A percentile compares a stretch with the other conserved stretches of the same genome.
Conservation (phyloP, 2,797 vertebrate genomes). For the Enteromius viviparus region DNA sequence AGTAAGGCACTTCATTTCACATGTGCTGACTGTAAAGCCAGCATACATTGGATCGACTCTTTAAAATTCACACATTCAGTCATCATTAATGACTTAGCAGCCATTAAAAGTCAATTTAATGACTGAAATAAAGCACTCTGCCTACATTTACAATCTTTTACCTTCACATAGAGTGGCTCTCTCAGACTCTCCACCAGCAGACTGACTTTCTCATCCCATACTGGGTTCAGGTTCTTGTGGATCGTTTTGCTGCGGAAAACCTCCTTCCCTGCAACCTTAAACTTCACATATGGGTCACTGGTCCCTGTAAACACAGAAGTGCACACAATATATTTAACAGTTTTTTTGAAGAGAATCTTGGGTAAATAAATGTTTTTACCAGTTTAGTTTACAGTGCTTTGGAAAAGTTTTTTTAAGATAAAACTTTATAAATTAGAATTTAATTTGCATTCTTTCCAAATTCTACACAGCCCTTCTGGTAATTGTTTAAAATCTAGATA, state of each 20-base stretch:
- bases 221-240: slow-evolving; percentile 94
- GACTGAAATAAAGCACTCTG: not conserved
- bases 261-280: slow-evolving; percentile 93
- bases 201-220: slow-evolving; percentile 90
- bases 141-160: slow-evolving; percentile 64
- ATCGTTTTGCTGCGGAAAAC: slow-evolving; percentile 96
- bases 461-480: not conserved
- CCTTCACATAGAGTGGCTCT: slow-evolving; percentile 92
- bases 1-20: slow-evolving; percentile 2
- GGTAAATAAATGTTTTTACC: not conserved
- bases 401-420: not conserved
- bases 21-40: not conserved
- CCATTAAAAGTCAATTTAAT: not conserved
- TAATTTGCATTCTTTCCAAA: not conserved
- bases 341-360: not conserved
- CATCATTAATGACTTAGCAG: not conserved
- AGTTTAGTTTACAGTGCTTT: not conserved
- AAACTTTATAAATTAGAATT: not conserved
- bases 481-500: not conserved
- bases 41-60: not conserved
- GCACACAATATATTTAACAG: not conserved
- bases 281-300: slow-evolving; percentile 96
- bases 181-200: slow-evolving; percentile 84
- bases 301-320: slow-evolving; percentile 77
- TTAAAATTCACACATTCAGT: not conserved